Base-by-base conservation (phyloP, 2,113 vertebrate species). In the Eptatretus burgeri region DNA sequence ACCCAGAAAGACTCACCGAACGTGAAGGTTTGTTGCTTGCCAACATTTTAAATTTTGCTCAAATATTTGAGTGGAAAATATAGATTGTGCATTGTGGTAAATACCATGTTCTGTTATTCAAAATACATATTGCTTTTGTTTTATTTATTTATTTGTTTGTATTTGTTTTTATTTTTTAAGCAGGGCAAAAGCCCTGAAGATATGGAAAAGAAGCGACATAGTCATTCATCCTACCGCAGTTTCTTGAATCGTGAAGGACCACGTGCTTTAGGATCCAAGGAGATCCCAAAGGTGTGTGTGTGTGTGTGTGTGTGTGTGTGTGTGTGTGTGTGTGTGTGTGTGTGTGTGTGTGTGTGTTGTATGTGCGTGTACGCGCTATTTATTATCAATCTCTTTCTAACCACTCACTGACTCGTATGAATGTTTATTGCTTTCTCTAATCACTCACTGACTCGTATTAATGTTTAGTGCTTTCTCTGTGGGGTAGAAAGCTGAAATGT, bases 221-320 rank as follows among this genome's bases (percentile, higher is more conserved):
- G 87, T 73, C 75, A 82, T 9, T 73, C 80, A 52, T 83, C 86
- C 5, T 98, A 77, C 69, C 79, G 83, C 65, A 94, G 77, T 76
- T 98, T 71, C 71, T 80, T 96, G 8, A 98, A 87, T 74, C 76
- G 91, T 13, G 89, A 98, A 65, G 91, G 91, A 52, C 91, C 91
- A 0, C 82, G 84, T 70, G 89, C 91, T 0, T 77, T 98, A 68
- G 91, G 91, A 19, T 86, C 91, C 66, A 98, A 96, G 72, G 82
- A 89, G 69, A 82, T 96, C 62, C 91, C 91, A 1, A 74, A 74
- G 76, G 91, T 88, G 65, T 73, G 66, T 8, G 16, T 18, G 16
- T 7, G 53, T 27, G 13, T 49, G 1, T n/a, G 13, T 16, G 1
- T 1, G 0, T 49, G 51, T 49, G 51, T 51, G 13, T 2, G 1